Evolutionary conservation across 2,113 vertebrate genomes (phyloP).

Genomic region (Clarias gariepinus): DNA sequence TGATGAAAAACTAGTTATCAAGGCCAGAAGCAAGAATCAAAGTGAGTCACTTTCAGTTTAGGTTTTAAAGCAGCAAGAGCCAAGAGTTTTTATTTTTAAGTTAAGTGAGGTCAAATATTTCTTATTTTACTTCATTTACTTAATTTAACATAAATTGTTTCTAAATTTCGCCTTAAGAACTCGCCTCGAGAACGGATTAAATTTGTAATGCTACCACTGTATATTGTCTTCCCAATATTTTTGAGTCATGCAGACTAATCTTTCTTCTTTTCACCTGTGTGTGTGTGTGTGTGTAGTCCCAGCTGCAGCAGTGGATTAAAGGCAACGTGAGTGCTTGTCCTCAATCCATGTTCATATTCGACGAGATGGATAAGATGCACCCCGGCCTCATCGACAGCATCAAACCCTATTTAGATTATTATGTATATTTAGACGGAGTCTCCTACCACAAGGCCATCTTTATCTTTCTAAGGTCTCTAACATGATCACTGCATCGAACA

Average conservation of each 20-base stretch:
- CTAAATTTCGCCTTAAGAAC: no score
- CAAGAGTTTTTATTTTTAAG: no score
- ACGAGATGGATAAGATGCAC: constrained; percentile 95
- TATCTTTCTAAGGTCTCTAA: constrained; percentile 91
- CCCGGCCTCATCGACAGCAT: constrained; percentile 90
- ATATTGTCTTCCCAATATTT: background rate
- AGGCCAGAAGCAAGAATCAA: no score
- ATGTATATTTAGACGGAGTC: constrained; percentile 82
- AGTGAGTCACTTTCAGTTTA: no score
- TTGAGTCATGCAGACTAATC: background rate
- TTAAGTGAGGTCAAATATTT: no score
- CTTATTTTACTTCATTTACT: no score
- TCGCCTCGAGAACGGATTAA: no score
- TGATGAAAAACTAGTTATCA: no score
- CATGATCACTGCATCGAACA: background rate
- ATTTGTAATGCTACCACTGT: no score
- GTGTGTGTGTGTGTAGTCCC: constrained; percentile 67
- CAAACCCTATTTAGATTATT: constrained; percentile 90
- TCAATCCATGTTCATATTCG: constrained; percentile 90
- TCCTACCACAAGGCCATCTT: constrained; percentile 90
- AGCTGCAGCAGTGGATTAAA: constrained; percentile 87
- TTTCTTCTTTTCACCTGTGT: background rate
- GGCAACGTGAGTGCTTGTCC: constrained; percentile 84
- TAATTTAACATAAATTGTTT: no score
- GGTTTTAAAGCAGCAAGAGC: no score